Evolutionary conservation across 2,888 invertebrate genomes (phyloP), one percentile per base, ranked within the genome.

Genomic region (Xestia ashworthii): DNA sequence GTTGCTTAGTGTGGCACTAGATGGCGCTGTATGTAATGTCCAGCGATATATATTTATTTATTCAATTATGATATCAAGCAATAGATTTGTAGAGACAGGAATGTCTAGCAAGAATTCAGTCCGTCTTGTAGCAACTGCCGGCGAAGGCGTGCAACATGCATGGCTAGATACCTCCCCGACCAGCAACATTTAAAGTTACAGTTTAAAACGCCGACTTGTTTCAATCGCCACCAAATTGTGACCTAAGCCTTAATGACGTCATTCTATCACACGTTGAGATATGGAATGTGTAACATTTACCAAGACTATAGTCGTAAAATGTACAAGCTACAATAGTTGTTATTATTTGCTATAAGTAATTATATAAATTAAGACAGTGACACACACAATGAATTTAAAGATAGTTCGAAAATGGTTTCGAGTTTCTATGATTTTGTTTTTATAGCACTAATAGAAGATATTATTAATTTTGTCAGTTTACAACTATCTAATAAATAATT

Each of bases 241-340:
- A 44, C 62, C 46, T 25, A 12, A 14, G 48, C 65, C 44, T 71
- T 38, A 58, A 11, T 67, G 64, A 74, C 67, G 62, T 71, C 58
- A 72, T 62, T 41, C 11, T 50, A 32, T n/a, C 41, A 50, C 44
- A 58, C 46, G 64, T 46, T 60, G 25, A 76, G 81, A 55, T 75
- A 85, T 58, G 69, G 68, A 81, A 81, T 81, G 82, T 62, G n/a
- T 71, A 76, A 58, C 74, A 83, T 77, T 76, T 81, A 68, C 71
- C 25, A 22, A 46, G 62, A 69, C 19, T 53, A 44, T 69, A 69
- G 74, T 72, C 50, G 60, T 66, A n/a, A 76, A 71, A 50, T 73
- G 16, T 53, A 46, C 50, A 9, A 14, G 68, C 32, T 53, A 41
- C 4, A 25, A 50, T 38, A 12, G 58, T 58, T 32, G 58, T 67